phyloP scores from a whole-genome alignment of 2,113 vertebrate species.

The Hyaena hyaena region DNA sequence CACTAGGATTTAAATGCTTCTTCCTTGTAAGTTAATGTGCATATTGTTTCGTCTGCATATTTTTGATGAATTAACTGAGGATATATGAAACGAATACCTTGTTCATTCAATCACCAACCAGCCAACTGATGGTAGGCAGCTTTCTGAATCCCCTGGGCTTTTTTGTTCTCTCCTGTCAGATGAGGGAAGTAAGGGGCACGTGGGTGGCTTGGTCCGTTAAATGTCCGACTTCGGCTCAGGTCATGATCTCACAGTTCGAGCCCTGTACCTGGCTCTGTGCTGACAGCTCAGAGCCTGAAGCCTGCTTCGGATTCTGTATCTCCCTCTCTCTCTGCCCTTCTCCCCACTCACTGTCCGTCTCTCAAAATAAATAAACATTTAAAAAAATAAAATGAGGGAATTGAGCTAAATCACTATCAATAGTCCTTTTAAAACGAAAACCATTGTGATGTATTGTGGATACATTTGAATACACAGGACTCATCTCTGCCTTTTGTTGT shows the following conservation, averaged over 20 bases:
- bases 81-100: background rate
- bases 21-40: background rate
- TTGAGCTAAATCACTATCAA: background rate
- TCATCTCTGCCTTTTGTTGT: background rate
- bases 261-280: no score
- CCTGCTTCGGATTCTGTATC: no score
- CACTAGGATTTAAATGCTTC: background rate
- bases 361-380: no score
- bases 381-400: background rate
- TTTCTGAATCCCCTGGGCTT: background rate
- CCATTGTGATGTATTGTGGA: background rate
- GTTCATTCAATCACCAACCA: background rate
- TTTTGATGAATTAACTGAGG: background rate
- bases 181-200: background rate
- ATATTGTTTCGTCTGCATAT: background rate
- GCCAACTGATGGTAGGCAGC: background rate
- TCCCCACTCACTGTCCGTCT: no score
- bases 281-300: no score
- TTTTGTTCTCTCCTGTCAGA: background rate
- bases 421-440: background rate
- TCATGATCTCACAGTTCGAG: no score
- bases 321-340: no score
- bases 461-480: background rate
- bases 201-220: no score
- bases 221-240: no score